Conservation (phyloP, 1,140 invertebrate genomes). For the Lordiphosa mommai region DNA sequence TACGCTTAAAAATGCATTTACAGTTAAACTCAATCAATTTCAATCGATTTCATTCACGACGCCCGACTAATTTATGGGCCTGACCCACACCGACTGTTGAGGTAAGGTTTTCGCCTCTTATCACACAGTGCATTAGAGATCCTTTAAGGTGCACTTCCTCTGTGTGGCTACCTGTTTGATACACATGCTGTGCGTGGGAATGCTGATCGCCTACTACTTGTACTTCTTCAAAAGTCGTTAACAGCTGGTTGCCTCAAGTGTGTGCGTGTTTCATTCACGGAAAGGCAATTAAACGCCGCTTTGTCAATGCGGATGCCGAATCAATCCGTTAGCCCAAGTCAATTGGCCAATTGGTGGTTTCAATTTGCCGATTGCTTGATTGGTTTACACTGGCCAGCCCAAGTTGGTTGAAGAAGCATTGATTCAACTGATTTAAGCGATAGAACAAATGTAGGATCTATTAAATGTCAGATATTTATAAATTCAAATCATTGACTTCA, state of each 20-base stretch:
- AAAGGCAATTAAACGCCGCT: slow-evolving; percentile 60
- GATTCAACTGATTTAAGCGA: too few species aligned
- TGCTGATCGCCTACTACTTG: slow-evolving; percentile 13
- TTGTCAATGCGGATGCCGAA: slow-evolving; percentile 68
- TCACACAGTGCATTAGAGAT: slow-evolving; percentile 50
- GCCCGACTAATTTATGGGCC: slow-evolving; percentile 17
- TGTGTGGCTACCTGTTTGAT: slow-evolving; percentile 38
- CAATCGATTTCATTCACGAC: slow-evolving; percentile 71
- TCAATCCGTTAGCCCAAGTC: slow-evolving; percentile 48
- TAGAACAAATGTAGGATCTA: too few species aligned
- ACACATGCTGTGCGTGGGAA: slow-evolving; percentile 55
- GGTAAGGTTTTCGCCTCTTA: slow-evolving; percentile 28
- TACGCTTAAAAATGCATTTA: slow-evolving; percentile 78
- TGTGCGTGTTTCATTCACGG: slow-evolving; percentile 8
- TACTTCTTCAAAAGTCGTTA: background rate
- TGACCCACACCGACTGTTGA: slow-evolving; percentile 2
- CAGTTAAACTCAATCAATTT: slow-evolving; percentile 77
- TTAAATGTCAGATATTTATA: too few species aligned
- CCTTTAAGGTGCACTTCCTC: slow-evolving; percentile 41
- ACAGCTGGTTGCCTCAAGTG: slow-evolving; percentile 11
- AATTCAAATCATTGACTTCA: background rate
- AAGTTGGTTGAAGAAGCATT: too few species aligned
- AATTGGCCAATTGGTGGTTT: slow-evolving; percentile 60
- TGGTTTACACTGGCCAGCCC: slow-evolving; percentile 13
- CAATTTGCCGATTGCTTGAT: slow-evolving; percentile 39